Percentiles rank a stretch among this genome's conserved stretches.
Evolutionary conservation across 2,888 invertebrate species (phyloP).

Genomic region (Gryllus longicercus): DNA sequence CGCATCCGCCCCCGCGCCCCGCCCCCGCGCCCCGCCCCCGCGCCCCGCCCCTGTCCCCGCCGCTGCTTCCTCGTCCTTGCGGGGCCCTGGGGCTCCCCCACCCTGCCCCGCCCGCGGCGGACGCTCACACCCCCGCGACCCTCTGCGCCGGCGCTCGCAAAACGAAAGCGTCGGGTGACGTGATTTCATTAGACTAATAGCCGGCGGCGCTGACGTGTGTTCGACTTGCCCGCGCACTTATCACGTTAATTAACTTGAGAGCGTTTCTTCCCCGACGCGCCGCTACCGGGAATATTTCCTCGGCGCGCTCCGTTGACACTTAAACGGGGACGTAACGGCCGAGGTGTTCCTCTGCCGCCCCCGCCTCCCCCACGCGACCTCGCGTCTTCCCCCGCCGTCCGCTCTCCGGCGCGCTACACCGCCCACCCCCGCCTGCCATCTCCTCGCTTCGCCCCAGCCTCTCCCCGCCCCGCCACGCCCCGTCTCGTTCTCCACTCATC

Average conservation of each 20-base stretch:
- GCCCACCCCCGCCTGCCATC: not conserved
- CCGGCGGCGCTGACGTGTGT: not conserved
- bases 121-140: too few species aligned
- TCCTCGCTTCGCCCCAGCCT: not conserved
- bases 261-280: not conserved
- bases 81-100: not conserved
- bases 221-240: not conserved
- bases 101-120: not conserved
- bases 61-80: not conserved
- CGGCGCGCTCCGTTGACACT: not conserved
- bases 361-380: not conserved
- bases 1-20: not conserved
- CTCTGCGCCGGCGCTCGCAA: not conserved
- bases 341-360: not conserved
- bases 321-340: not conserved
- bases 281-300: too few species aligned
- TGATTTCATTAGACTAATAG: constrained; percentile 8
- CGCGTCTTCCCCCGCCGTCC: not conserved
- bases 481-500: too few species aligned
- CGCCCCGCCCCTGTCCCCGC: not conserved
- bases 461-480: too few species aligned
- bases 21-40: not conserved
- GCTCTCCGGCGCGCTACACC: not conserved
- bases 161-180: not conserved
- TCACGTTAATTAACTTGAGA: constrained; percentile 9